A percentile compares a stretch with the other conserved stretches of the same genome.
These are phyloP conservation scores for Aurelia aurita DNA, from an alignment of 30 jellyfish, hydroid and myxozoan species.

Conservation along the genomic window DNA sequence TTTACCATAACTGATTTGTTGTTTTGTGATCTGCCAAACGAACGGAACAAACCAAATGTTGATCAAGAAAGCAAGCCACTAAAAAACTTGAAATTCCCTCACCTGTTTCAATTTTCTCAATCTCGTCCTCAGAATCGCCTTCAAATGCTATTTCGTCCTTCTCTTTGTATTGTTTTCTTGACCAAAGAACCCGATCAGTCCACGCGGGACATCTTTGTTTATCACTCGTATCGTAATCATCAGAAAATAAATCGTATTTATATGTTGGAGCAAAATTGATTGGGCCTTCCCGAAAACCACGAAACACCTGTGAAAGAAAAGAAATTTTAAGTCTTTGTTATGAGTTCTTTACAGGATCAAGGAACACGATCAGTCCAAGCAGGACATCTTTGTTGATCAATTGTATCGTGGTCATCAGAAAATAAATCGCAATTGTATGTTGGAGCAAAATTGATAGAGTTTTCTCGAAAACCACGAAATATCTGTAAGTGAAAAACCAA, in stretches of 20 bases:
- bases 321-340: background rate
- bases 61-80: too few species aligned
- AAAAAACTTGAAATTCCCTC: too few species aligned
- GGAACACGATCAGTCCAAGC: constrained; percentile 99
- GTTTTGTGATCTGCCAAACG: too few species aligned
- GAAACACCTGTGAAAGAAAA: constrained; percentile 70
- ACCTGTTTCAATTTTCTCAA: too few species aligned
- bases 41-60: too few species aligned
- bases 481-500: too few species aligned
- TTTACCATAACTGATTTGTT: too few species aligned
- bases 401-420: constrained; percentile 97
- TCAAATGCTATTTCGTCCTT: background rate
- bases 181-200: constrained; percentile 99
- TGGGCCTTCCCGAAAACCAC: constrained; percentile 93
- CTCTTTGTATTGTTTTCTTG: constrained; percentile 69
- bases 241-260: constrained; percentile 96
- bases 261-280: constrained; percentile 98
- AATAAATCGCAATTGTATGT: constrained; percentile 95
- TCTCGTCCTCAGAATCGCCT: constrained; percentile 43
- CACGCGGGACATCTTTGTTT: constrained; percentile 99
- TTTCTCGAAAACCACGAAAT: constrained; percentile 85
- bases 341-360: constrained; percentile 86
- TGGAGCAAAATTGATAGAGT: constrained; percentile 96
- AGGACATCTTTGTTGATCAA: constrained; percentile 96
- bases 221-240: constrained; percentile 98